Base-by-base conservation (phyloP, 2,113 vertebrate species). In the Chloebia gouldiae region DNA sequence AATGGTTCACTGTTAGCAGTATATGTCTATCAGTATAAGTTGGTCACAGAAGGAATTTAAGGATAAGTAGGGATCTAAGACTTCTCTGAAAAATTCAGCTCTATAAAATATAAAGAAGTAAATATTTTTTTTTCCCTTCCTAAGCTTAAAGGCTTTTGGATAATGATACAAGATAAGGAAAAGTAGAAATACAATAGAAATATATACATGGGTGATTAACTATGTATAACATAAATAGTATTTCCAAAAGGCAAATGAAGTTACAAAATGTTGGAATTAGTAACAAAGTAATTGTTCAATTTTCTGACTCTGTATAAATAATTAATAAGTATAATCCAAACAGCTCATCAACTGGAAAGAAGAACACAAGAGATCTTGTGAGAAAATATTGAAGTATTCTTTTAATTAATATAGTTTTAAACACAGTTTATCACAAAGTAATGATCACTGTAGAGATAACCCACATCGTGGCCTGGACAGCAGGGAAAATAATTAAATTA, bases 381-480 rank as follows among this genome's bases (percentile, higher is more conserved):
- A 80, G 15, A 83, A 25, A 84, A 57, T 0, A 47, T 0, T 31
- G 11, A 53, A 49, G 11, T 45, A n/a, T 61, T 65, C 2, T 88
- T 73, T 61, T 69, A 57, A 25, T 57, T 17, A 0, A 10, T n/a
- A 21, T 37, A 31, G 16, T 49, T 84, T 87, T 71, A 54, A 75
- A 40, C 12, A 54, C 4, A 70, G 5, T 30, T 84, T 81, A 54
- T 56, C 12, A 83, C 6, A 80, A 72, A 13, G 3, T 59, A 45
- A 37, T 51, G 18, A 35, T 61, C 37, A 51, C 37, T 73, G 6
- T 50, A 73, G 17, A 53, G 10, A 64, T 20, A 83, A 17, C 1
- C 23, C 30, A 54, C 0, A 0, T 8, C 76, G 10, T 56, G 19
- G 4, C 8, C 14, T 31, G 18, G 18, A 77, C 4, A 73, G 3